phyloP scores from a whole-genome alignment of 2,113 vertebrate genomes.

The Cnemophilus loriae region DNA sequence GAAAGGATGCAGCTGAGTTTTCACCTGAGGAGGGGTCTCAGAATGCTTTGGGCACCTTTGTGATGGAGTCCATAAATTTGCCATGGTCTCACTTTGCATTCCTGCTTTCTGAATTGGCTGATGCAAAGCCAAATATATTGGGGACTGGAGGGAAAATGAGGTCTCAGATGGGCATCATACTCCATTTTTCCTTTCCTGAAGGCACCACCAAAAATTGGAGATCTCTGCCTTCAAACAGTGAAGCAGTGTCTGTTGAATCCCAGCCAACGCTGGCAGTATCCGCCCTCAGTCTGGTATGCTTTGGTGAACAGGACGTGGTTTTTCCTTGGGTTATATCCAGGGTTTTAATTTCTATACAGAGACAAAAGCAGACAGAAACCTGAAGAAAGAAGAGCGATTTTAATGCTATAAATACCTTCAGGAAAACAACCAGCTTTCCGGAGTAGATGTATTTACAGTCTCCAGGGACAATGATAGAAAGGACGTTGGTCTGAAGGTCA shows the following conservation, averaged over 20 bases:
- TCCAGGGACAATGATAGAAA: background rate
- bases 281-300: rapidly evolving
- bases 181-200: background rate
- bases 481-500: constrained; percentile 10
- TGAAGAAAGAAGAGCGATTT: constrained; percentile 11
- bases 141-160: background rate
- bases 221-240: background rate
- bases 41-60: background rate
- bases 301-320: background rate
- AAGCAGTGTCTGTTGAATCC: background rate
- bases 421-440: background rate
- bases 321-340: background rate
- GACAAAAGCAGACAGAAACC: constrained; percentile 15
- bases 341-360: background rate
- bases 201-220: background rate
- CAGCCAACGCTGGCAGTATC: background rate
- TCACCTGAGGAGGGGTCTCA: background rate
- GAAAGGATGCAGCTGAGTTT: background rate
- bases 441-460: background rate
- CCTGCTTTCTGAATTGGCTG: background rate
- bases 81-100: background rate
- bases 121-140: background rate
- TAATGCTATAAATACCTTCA: constrained; percentile 47
- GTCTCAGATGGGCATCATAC: background rate
- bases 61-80: background rate